Base-by-base conservation (phyloP, 2,797 vertebrate genomes). In the Lepus townsendii region DNA sequence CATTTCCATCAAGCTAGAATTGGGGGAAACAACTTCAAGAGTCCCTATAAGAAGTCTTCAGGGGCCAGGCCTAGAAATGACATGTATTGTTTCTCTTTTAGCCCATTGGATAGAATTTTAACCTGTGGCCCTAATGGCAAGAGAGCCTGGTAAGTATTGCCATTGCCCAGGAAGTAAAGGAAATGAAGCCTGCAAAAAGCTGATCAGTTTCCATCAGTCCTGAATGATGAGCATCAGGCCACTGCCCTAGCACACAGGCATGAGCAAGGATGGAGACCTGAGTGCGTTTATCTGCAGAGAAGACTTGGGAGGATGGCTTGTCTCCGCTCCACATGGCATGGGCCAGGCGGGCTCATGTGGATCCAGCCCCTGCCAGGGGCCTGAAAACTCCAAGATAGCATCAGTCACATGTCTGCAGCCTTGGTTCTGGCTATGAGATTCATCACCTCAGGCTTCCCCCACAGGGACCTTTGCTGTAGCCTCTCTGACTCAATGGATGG, bases 361-460 rank as follows among this genome's bases (percentile, higher is more conserved):
- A 22, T 83, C 11, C 22, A 63, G 38, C 69, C 24, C 32, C 54
- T 54, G 22, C 5, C 47, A 60, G 60, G 3, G n/a, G 50, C 9
- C n/a, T 63, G 32, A 20, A 12, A 95, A 93, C 32, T 73, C n/a
- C 78, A 90, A 95, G 32, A 75, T 24, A 12, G 32, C 17, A 50
- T 83, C 72, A 52, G 14, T 76, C 16, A 52, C 0, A 9, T 7
- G 7, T 78, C 30, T 32, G 9, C 13, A 76, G 27, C 27, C 52
- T 76, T 87, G 75, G 27, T 78, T 82, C 65, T 73, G 63, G 26
- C 57, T 72, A 3, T 38, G 32, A 27, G 24, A 32, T 50, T 60
- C 5, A 20, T 8, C 22, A 68, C 26, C 32, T 79, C 22, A 1
- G 57, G 84, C 20, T 6, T 66, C 57, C 35, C 91, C 11, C 42